Percentiles rank a stretch among this genome's conserved stretches.
Conservation (phyloP, 2,888 invertebrate genomes). For the Megastigmus dorsalis region DNA sequence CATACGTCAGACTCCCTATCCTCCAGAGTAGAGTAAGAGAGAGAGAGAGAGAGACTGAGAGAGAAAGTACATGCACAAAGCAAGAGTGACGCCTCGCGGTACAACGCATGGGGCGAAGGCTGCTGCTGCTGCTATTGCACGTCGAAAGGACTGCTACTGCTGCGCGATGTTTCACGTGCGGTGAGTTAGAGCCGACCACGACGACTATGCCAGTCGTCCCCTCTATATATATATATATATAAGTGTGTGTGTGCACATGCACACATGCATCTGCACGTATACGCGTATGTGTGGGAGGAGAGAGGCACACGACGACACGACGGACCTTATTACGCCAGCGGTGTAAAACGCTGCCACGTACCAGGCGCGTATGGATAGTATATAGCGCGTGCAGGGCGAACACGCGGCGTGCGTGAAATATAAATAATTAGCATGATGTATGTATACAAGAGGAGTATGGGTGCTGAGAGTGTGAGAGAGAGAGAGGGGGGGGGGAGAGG, state of each 20-base stretch:
- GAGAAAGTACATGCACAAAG: too few relatives aligned
- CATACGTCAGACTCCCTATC: neutral
- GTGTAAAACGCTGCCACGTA: too few relatives aligned
- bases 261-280: too few relatives aligned
- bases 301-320: too few relatives aligned
- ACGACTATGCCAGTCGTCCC: too few relatives aligned
- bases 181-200: too few relatives aligned
- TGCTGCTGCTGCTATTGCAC: neutral
- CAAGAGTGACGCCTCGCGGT: too few relatives aligned
- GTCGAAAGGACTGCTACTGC: neutral
- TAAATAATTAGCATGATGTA: constrained; percentile 70
- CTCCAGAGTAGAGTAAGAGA: neutral
- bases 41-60: constrained; percentile 5
- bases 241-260: neutral
- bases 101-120: too few relatives aligned
- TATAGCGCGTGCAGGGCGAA: constrained; percentile 27
- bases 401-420: constrained; percentile 61
- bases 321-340: too few relatives aligned
- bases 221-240: neutral
- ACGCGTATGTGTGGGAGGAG: too few relatives aligned
- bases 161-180: neutral
- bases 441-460: too few relatives aligned
- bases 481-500: neutral
- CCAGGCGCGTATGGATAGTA: too few relatives aligned
- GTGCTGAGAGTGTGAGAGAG: neutral